Base-by-base conservation (phyloP, 2,113 vertebrate species). In the Tapirus terrestris region DNA sequence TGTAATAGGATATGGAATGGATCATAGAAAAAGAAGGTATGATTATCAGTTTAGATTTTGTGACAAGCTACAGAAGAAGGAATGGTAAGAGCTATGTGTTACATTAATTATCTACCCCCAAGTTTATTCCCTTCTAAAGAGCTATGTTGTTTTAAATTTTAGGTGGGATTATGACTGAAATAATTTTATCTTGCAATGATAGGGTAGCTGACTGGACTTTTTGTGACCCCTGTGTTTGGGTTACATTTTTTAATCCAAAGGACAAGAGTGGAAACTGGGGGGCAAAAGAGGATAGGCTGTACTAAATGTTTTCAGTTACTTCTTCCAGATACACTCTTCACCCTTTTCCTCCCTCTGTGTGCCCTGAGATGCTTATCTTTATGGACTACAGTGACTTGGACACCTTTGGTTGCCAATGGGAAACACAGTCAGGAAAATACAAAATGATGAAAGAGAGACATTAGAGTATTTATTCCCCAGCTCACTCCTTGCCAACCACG, bases 331-430 rank as follows among this genome's bases (percentile, higher is more conserved):
- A 27, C 3, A 31, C 13, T 89, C 53, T 61, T 61, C 4, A 45
- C 12, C 9, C 39, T 65, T 91, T 18, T 68, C 36, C 14, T 51
- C 29, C 33, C 39, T 36, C 3, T 11, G 20, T 60, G 16, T 43
- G 10, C 5, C 43, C 4, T 20, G 31, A 88, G 31, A 86, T 63
- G 12, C 21, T 92, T 39, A 56, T n/a, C 10, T 80, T 56, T 96
- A 21, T 21, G 0, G n/a, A 45, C 43, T 45, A 1, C 21, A 36
- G 33, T 36, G 21, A 75, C 10, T 21, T 61, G 0, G 13, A 0
- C 43, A 36, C 39, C 27, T 84, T 93, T 72, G 5, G 16, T 79
- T 70, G 48, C 7, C 60, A 79, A 20, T 53, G 23, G 18, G 31
- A 95, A 72, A 39, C 16, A 21, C 4, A 53, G 6, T 6, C 11